These are phyloP conservation scores for Drusus annulatus DNA, from an alignment of 1,140 invertebrate genomes.

Conservation along the genomic window DNA sequence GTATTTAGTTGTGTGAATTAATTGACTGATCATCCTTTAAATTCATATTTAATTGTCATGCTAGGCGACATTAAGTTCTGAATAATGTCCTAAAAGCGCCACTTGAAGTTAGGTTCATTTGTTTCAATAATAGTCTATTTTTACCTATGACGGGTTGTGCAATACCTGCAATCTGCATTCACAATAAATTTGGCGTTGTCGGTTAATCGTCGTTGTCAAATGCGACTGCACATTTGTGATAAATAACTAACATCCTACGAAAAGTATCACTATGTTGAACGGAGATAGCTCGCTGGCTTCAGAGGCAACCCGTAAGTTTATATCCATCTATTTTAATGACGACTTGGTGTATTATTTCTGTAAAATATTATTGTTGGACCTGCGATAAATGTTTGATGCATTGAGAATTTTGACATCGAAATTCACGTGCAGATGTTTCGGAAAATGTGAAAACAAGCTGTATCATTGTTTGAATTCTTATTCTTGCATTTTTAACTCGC, in stretches of 20 bases:
- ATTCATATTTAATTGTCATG: too few species aligned
- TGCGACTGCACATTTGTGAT: conserved; percentile 50
- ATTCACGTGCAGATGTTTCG: conserved; percentile 33
- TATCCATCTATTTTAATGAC: not conserved
- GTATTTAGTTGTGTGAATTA: too few species aligned
- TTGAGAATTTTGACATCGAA: conserved; percentile 41
- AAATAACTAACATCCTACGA: conserved; percentile 46
- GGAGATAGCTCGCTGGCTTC: conserved; percentile 57
- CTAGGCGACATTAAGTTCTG: not conserved
- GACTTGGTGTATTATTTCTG: not conserved
- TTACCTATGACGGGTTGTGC: conserved; percentile 52
- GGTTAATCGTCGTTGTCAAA: conserved; percentile 43
- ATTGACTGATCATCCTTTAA: too few species aligned
- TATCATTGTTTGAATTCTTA: conserved; percentile 5
- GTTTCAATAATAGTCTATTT: conserved; percentile 42
- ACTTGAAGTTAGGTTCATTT: conserved; percentile 44
- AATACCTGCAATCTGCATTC: conserved; percentile 36
- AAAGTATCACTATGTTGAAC: conserved; percentile 49
- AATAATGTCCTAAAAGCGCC: not conserved
- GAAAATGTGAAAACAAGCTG: conserved; percentile 10
- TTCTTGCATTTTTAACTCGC: not conserved
- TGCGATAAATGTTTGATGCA: conserved; percentile 37
- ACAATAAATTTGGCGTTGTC: conserved; percentile 47
- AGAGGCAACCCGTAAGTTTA: conserved; percentile 52
- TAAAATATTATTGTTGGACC: conserved; percentile 29